Conservation (phyloP, 2,797 vertebrate species). For the Dallia pectoralis region DNA sequence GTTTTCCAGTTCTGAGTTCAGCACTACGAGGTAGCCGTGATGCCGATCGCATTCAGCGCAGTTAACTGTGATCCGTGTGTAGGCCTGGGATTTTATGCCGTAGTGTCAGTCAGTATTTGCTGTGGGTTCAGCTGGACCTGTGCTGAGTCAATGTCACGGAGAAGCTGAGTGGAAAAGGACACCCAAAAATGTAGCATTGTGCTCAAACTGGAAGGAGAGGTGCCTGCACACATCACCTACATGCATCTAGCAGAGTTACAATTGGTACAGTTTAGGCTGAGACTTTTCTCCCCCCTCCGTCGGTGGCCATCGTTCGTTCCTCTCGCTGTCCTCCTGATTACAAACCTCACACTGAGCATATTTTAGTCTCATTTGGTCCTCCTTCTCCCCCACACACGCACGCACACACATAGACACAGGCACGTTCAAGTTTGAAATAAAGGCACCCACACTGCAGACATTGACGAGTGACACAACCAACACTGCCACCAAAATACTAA, state of each 20-base stretch:
- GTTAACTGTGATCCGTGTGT: conserved; percentile 56
- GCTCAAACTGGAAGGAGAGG: background rate
- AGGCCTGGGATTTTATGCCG: conserved; percentile 54
- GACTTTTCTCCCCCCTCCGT: background rate
- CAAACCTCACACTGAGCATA: background rate
- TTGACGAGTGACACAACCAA: background rate
- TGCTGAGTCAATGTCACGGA: conserved; percentile 52
- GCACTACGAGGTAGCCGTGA: conserved; percentile 28
- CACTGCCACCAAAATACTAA: background rate
- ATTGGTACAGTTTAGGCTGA: background rate
- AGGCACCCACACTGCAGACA: background rate
- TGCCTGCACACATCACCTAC: background rate
- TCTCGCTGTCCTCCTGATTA: background rate
- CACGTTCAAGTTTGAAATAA: background rate
- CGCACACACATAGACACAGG: background rate
- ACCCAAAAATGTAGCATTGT: conserved; percentile 24
- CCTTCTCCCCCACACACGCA: background rate
- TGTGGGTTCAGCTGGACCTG: conserved; percentile 41
- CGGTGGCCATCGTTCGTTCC: background rate
- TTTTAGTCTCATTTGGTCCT: no score
- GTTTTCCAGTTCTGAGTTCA: conserved; percentile 51
- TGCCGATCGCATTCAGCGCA: conserved; percentile 46
- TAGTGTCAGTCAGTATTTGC: conserved; percentile 43
- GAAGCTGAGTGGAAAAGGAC: conserved; percentile 25
- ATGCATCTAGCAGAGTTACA: background rate